Evolutionary conservation across 2,888 invertebrate genomes (phyloP).

Genomic region (Dimorphilus gyrociliatus): DNA sequence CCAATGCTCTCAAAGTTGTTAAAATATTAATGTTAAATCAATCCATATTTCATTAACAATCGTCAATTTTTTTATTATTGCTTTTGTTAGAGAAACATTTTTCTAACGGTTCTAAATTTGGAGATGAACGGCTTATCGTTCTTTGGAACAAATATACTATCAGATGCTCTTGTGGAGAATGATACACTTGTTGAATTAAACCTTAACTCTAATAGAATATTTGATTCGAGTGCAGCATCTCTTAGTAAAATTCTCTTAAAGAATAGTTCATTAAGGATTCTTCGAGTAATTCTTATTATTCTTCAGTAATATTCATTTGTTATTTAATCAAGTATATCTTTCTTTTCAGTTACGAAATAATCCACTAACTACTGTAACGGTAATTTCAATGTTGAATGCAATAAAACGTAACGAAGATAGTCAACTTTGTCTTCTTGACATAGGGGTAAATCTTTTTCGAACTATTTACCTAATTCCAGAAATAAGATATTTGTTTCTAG

Average conservation of each 20-base stretch:
- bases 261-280: slow-evolving; percentile 18
- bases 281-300: too few relatives aligned
- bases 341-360: slow-evolving; percentile 6
- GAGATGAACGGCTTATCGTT: slow-evolving; percentile 31
- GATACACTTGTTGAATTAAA: slow-evolving; percentile 19
- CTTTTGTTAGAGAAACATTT: slow-evolving; percentile 18
- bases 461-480: too few relatives aligned
- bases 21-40: too few relatives aligned
- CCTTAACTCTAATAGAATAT: slow-evolving; percentile 23
- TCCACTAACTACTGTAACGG: slow-evolving; percentile 7
- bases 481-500: slow-evolving; percentile 5
- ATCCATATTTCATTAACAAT: too few relatives aligned
- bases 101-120: slow-evolving; percentile 17
- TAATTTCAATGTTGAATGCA: slow-evolving; percentile 3
- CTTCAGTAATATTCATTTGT: too few relatives aligned
- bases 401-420: slow-evolving; percentile 2
- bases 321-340: too few relatives aligned
- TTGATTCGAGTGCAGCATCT: slow-evolving; percentile 18
- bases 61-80: too few relatives aligned
- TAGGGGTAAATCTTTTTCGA: slow-evolving; percentile 5
- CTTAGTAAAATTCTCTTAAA: slow-evolving; percentile 17
- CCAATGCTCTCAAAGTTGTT: too few relatives aligned
- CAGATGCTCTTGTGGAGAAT: slow-evolving; percentile 19
- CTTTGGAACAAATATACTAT: slow-evolving; percentile 19
- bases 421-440: slow-evolving; percentile 2